These are phyloP conservation scores for Hirtodrosophila confusa DNA, from an alignment of 2,888 invertebrate species.

Conservation along the genomic window DNA sequence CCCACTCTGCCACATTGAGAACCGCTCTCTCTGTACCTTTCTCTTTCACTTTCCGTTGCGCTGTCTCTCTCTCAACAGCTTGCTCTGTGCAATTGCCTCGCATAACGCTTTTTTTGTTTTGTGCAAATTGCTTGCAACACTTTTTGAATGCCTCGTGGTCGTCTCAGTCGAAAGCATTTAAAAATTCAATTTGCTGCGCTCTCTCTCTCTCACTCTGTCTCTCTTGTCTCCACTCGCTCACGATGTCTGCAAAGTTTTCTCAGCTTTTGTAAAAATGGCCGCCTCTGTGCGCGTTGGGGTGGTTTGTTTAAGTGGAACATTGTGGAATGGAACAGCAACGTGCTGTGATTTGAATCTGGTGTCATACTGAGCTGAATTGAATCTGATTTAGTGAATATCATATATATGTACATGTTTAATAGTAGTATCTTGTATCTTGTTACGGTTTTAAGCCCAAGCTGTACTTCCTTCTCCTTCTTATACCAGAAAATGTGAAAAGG, in stretches of 20 bases:
- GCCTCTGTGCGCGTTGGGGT: slow-evolving; percentile 60
- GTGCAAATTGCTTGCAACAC: slow-evolving; percentile 81
- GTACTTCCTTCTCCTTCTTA: too few relatives aligned
- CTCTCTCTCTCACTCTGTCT: slow-evolving; percentile 21
- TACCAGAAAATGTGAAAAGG: too few relatives aligned
- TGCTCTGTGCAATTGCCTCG: slow-evolving; percentile 69
- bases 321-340: slow-evolving; percentile 47
- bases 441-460: too few relatives aligned
- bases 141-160: slow-evolving; percentile 81
- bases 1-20: slow-evolving; percentile 38
- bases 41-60: slow-evolving; percentile 4
- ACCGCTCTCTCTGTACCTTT: slow-evolving; percentile 5
- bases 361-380: neutral
- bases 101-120: slow-evolving; percentile 71
- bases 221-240: slow-evolving; percentile 10
- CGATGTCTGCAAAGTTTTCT: slow-evolving; percentile 74
- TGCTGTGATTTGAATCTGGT: slow-evolving; percentile 40
- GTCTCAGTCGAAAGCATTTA: slow-evolving; percentile 80
- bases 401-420: too few relatives aligned
- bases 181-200: slow-evolving; percentile 70
- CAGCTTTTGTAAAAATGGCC: slow-evolving; percentile 78
- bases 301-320: slow-evolving; percentile 42
- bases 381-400: neutral
- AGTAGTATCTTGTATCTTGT: too few relatives aligned
- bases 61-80: slow-evolving; percentile 20